These are phyloP conservation scores for Vidua macroura DNA, from an alignment of 2,113 vertebrate species.

Conservation along the genomic window DNA sequence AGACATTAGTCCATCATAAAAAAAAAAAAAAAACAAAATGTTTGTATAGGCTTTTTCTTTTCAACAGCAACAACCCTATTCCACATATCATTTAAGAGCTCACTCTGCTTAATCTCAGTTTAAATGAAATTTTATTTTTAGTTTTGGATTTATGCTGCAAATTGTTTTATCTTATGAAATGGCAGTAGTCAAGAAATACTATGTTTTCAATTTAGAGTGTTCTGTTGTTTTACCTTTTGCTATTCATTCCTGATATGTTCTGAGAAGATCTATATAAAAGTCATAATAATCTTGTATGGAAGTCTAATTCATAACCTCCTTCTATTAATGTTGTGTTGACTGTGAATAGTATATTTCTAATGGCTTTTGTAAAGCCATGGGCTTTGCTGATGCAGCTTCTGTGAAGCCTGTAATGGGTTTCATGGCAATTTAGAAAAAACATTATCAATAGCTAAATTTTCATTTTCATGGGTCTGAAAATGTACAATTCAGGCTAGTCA, in stretches of 20 bases:
- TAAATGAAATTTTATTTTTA: background rate
- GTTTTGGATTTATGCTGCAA: background rate
- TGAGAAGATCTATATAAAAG: background rate
- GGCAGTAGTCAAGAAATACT: background rate
- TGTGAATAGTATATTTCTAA: background rate
- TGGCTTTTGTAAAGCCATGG: background rate
- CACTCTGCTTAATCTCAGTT: background rate
- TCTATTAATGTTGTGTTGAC: background rate
- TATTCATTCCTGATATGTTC: background rate
- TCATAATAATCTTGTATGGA: background rate
- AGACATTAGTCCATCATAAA: background rate
- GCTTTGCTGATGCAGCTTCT: background rate
- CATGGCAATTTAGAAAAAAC: background rate
- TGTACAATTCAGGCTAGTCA: background rate
- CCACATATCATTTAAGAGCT: background rate
- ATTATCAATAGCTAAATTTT: background rate
- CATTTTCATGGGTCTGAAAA: background rate
- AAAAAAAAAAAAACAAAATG: background rate
- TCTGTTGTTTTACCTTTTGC: background rate
- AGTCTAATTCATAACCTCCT: background rate
- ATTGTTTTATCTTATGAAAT: background rate
- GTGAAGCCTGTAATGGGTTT: conserved; percentile 8
- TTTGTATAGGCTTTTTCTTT: background rate
- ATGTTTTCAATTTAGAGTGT: background rate
- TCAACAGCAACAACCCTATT: background rate